Conservation (phyloP, 1,140 invertebrate species). For the Caenorhabditis tropicalis region DNA sequence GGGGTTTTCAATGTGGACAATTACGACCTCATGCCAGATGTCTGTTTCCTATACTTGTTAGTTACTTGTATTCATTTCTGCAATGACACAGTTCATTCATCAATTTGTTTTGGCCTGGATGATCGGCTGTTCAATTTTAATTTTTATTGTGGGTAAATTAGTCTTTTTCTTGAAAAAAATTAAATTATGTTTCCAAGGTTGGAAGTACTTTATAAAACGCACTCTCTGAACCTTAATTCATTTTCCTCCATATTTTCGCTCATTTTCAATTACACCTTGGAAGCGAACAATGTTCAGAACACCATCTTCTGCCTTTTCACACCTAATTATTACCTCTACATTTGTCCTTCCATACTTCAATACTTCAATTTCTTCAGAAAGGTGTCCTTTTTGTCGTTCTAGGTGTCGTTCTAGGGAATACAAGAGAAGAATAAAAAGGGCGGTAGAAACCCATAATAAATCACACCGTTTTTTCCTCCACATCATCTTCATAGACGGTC, state of each 20-base stretch:
- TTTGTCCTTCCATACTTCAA: background rate
- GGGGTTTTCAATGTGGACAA: too few relatives aligned
- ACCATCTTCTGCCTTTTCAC: background rate
- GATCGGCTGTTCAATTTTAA: background rate
- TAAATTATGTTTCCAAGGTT: too few relatives aligned
- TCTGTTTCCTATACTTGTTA: background rate
- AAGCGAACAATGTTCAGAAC: background rate
- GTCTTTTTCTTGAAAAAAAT: too few relatives aligned
- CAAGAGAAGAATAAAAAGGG: background rate
- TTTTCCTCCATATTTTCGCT: background rate
- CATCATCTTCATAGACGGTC: background rate
- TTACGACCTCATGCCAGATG: slow-evolving; percentile 36
- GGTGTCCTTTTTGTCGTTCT: too few relatives aligned
- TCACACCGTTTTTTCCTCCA: background rate
- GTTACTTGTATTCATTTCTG: background rate
- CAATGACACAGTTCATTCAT: too few relatives aligned
- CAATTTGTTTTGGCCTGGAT: background rate
- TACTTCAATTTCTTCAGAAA: background rate
- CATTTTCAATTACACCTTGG: background rate
- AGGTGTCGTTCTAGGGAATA: background rate
- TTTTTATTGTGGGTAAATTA: too few relatives aligned
- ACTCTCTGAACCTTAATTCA: background rate
- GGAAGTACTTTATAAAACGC: too few relatives aligned
- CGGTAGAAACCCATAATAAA: background rate
- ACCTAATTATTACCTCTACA: background rate